Percentiles rank a stretch among this genome's conserved stretches.
Evolutionary conservation across 92 coral and sea anemone genomes (phyloP).

Genomic region (Paramuricea clavata): DNA sequence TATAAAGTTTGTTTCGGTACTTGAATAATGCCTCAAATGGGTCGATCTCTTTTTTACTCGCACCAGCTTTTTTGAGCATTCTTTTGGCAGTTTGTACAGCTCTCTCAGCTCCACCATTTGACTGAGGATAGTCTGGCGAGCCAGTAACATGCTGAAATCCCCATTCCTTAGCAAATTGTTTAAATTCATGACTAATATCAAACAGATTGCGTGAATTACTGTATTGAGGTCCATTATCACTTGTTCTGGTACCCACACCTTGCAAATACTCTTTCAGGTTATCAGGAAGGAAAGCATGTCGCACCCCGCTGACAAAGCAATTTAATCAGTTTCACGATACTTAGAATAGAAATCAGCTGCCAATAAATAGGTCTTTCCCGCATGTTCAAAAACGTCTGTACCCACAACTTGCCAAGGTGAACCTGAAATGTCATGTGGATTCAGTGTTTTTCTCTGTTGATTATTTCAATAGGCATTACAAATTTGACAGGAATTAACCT

Average conservation of each 20-base stretch:
- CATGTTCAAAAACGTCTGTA: not conserved
- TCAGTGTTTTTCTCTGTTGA: not conserved
- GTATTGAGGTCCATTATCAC: not conserved
- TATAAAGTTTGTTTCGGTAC: no score
- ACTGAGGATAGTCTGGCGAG: no score
- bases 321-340: not conserved
- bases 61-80: no score
- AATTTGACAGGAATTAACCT: slow-evolving; percentile 19
- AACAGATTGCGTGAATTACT: not conserved
- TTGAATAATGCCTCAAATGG: no score
- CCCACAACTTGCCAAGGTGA: not conserved
- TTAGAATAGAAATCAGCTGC: not conserved
- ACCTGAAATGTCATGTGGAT: not conserved
- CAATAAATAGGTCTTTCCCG: not conserved
- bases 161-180: no score
- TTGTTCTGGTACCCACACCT: not conserved
- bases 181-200: not conserved
- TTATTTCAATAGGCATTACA: slow-evolving; percentile 23
- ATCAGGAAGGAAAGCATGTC: not conserved
- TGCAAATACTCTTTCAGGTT: not conserved
- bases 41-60: no score
- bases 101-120: no score
- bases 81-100: no score
- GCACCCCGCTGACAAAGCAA: not conserved
- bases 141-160: no score